phyloP scores from a whole-genome alignment of 2,113 vertebrate genomes.

The Zonotrichia leucophrys region DNA sequence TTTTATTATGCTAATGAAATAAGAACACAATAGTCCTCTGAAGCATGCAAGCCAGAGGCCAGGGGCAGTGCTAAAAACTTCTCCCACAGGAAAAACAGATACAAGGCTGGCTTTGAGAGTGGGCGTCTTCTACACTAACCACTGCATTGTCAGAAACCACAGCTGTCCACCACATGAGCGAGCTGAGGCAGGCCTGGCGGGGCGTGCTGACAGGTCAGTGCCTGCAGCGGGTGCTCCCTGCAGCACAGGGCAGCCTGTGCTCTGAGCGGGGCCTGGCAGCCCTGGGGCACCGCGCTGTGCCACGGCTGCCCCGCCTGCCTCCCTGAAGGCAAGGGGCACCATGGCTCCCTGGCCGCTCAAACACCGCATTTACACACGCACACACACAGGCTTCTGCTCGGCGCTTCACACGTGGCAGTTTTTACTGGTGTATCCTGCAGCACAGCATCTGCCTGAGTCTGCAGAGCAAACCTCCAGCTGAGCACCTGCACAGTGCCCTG shows the following conservation, averaged over 20 bases:
- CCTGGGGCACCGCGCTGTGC: fast-evolving
- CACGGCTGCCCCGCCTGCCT: background rate
- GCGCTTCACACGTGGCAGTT: fast-evolving
- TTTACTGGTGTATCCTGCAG: fast-evolving
- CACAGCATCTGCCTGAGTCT: fast-evolving
- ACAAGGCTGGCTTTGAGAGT: slow-evolving; percentile 48
- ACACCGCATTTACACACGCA: no score
- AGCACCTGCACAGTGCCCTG: fast-evolving
- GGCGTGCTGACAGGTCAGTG: background rate
- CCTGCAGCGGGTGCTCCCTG: background rate
- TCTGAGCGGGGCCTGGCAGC: fast-evolving
- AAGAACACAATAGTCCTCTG: slow-evolving; percentile 13
- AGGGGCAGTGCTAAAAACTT: slow-evolving; percentile 19
- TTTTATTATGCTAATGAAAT: slow-evolving; percentile 34
- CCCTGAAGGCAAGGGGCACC: background rate
- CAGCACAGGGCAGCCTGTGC: background rate
- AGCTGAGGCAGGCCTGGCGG: background rate
- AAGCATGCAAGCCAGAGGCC: slow-evolving; percentile 3
- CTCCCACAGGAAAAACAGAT: slow-evolving; percentile 58
- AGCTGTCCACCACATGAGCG: slow-evolving; percentile 61
- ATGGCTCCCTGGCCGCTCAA: background rate
- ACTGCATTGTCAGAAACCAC: background rate
- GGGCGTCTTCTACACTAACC: slow-evolving; percentile 36
- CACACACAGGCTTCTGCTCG: fast-evolving
- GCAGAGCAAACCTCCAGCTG: background rate